Evolutionary conservation across 1,140 invertebrate species (phyloP), one percentile per base, ranked within the genome.

Genomic region (Drosophila ambigua): DNA sequence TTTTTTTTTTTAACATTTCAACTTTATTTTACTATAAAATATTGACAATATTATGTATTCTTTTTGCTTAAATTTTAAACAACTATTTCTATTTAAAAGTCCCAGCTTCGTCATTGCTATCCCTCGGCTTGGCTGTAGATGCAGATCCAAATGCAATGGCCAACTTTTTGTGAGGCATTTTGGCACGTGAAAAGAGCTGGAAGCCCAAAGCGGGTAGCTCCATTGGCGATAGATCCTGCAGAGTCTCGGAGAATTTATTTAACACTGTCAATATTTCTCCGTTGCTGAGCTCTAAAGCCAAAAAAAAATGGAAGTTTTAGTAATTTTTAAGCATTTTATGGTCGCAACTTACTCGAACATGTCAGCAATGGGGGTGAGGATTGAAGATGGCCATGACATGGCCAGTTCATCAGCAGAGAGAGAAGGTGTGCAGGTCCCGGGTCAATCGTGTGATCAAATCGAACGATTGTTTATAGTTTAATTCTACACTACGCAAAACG

Each of bases 161-260:
- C 20, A 20, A 20, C 20, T 20, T 20, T 88, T 64, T 77, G 80
- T 13, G 72, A 66, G 43, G 82, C 90, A 28, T 77, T 92, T 71
- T 62, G 89, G 79, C 92, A 93, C 55, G 93, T 79, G 20, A 92
- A 43, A 93, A 90, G 15, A 93, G 72, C 60, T 93, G 92, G 67
- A 88, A 93, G 8, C 92, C 73, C 53, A 93, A 76, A 2, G 92
- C 72, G 15, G 93, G 93, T 20, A 93, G 61, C 61, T 93, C 93
- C 87, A 92, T 91, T 11, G 92, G 91, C 1, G 90, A 91, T 20
- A 93, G 44, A 35, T 92, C 91, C 58, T 92, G 90, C 6, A 93
- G 72, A 59, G 90, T 87, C n/a, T 77, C 80, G 9, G 83, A 74
- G 64, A 93, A 92, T 72, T 93, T 93, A 51, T 88, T 92, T 0